A percentile compares a stretch with the other conserved stretches of the same genome.
phyloP scores from a whole-genome alignment of 2,797 vertebrate genomes.

The Parambassis ranga region DNA sequence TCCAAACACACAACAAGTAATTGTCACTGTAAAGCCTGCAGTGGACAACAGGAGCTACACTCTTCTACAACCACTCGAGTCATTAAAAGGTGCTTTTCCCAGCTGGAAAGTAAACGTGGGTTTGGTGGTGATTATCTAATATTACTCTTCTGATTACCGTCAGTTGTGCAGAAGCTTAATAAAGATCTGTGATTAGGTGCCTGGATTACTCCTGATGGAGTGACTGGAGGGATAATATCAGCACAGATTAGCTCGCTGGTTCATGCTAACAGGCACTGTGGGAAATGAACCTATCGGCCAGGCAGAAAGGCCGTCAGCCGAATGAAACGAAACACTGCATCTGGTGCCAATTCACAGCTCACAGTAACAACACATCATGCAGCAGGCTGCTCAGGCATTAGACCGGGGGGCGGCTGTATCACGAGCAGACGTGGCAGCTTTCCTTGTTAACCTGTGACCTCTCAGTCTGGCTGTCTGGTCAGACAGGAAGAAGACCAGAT shows the following conservation, averaged over 20 bases:
- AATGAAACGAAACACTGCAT: constrained; percentile 32
- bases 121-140: background rate
- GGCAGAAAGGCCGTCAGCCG: constrained; percentile 36
- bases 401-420: background rate
- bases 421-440: background rate
- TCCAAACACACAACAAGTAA: background rate
- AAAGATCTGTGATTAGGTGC: constrained; percentile 21
- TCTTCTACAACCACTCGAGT: background rate
- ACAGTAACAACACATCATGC: background rate
- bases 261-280: background rate
- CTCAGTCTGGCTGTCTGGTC: constrained; percentile 12
- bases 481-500: background rate
- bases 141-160: background rate
- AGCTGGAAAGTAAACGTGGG: background rate
- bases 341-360: constrained; percentile 1
- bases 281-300: constrained; percentile 14
- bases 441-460: constrained; percentile 31
- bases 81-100: background rate
- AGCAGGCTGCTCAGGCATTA: background rate
- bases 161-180: constrained; percentile 14
- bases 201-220: constrained; percentile 29
- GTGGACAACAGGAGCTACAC: background rate
- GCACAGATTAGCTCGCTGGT: constrained; percentile 29
- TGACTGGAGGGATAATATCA: constrained; percentile 6
- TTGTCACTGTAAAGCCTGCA: background rate